Evolutionary conservation across 1,140 invertebrate genomes (phyloP), one percentile per base, ranked within the genome.

Genomic region (Oreohelix idahoensis): DNA sequence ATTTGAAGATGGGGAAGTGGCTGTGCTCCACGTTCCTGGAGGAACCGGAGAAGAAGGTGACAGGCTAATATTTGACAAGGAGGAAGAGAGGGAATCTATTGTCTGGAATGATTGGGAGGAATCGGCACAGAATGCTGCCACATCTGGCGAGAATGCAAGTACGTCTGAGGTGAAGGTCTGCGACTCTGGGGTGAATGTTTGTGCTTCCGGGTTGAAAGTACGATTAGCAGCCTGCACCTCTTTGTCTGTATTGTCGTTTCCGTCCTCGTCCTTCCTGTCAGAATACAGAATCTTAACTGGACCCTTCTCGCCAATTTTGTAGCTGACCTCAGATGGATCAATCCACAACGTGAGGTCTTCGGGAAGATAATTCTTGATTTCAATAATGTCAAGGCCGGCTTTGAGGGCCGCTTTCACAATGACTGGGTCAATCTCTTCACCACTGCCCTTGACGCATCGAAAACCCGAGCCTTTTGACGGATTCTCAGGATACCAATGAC

Each of bases 401-500:
- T 98, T 96, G 81, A 95, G 94, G 13, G 97, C 97, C 0, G 98
- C 98, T 20, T 95, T 93, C 73, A 97, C 96, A 84, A 99, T 93
- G 0, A 98, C 97, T n/a, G 97, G 96, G 90, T 99, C 98, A 39
- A 98, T 94, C 5, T 98, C 97, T 90, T 97, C 96, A 8, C 97
- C 97, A 35, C 97, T 98, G 17, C 92, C 88, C 89, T 97, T 97
- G 51, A 99, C 93, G 90, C 98, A 99, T 86, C 98, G 95, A 93
- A 96, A 99, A 0, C 97, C 98, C 0, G 98, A 98, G 0, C 98
- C 98, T 93, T 97, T 97, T 93, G 96, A 96, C 0, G 98, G 97
- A 89, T 97, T 96, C 84, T 98, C 97, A 0, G 97, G 97, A 93
- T 99, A 99, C 98, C 98, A 99, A 93, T 99, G 98, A 51, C 97